phyloP scores from a whole-genome alignment of 1,140 invertebrate genomes.

The Globodera rostochiensis region DNA sequence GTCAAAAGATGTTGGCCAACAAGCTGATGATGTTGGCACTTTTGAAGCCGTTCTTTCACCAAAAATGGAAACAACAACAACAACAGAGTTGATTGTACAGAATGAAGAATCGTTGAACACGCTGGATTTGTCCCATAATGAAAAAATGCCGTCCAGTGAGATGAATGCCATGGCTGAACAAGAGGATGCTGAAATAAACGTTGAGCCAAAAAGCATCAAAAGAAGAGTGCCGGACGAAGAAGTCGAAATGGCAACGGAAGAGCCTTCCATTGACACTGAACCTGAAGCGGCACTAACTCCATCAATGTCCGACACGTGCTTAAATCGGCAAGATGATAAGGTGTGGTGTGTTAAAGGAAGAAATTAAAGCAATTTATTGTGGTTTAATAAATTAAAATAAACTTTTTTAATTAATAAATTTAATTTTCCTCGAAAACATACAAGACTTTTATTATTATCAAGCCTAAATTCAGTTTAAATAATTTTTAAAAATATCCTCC shows the following conservation, averaged over 20 bases:
- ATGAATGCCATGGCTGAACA: not conserved
- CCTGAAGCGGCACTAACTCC: not conserved
- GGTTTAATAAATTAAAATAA: too few species aligned
- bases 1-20: too few species aligned
- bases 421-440: not conserved
- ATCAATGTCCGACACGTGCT: not conserved
- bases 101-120: not conserved
- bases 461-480: too few species aligned
- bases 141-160: not conserved
- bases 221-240: not conserved
- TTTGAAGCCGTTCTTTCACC: not conserved
- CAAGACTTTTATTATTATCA: too few species aligned
- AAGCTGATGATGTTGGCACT: not conserved
- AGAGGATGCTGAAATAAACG: not conserved
- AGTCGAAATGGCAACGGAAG: not conserved
- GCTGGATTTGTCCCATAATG: not conserved
- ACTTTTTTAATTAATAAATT: not conserved
- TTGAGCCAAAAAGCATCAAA: not conserved
- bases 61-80: not conserved
- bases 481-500: not conserved
- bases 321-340: not conserved
- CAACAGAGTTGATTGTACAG: not conserved
- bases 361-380: too few species aligned
- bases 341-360: not conserved
- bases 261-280: not conserved